Evolutionary conservation across 2,797 vertebrate genomes (phyloP), one percentile per base, ranked within the genome.

Genomic region (Potorous gilbertii): DNA sequence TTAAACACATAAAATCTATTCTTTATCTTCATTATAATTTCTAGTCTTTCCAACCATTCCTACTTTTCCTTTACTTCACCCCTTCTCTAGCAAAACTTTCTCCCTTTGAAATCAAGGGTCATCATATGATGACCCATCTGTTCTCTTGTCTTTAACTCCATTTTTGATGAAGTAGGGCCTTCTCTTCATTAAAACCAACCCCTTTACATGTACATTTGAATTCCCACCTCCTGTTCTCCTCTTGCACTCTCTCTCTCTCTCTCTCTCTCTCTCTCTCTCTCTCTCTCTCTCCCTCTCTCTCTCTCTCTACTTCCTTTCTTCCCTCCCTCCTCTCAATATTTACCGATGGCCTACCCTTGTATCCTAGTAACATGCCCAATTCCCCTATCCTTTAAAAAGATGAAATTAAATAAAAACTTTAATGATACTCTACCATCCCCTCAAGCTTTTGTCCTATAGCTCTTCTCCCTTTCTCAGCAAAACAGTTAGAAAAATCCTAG

Each of bases 161-260:
- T 40, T n/a, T 40, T n/a, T 40, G n/a, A 74, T 31, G 59, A 31
- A 40, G n/a, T 21, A 40, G n/a, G 16, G n/a, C 14, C 18, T 74
- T 40, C 29, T 12, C 12, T 40, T 74, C 1, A 40, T 66, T 66
- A n/a, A 74, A n/a, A 40, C 16, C 66, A 74, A 74, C 1, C n/a
- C 16, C 14, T n/a, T 34, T 34, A 31, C 11, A 31, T 16, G 34
- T 21, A 40, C 66, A n/a, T 74, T 74, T 74, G 62, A 62, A n/a
- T 74, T 74, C 16, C 34, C 16, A 74, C 18, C 16, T 74, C n/a
- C 14, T 74, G n/a, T 2, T 40, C 66, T 74, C n/a, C 18, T 66
- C 59, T n/a, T 2, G 29, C 9, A 13, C 29, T 5, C 14, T n/a
- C 34, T 0, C 3, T 4, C 29, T 13, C 1, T 66, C 4, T n/a